These are phyloP conservation scores for Panthera tigris DNA, from an alignment of 2,113 vertebrate species.

Conservation along the genomic window DNA sequence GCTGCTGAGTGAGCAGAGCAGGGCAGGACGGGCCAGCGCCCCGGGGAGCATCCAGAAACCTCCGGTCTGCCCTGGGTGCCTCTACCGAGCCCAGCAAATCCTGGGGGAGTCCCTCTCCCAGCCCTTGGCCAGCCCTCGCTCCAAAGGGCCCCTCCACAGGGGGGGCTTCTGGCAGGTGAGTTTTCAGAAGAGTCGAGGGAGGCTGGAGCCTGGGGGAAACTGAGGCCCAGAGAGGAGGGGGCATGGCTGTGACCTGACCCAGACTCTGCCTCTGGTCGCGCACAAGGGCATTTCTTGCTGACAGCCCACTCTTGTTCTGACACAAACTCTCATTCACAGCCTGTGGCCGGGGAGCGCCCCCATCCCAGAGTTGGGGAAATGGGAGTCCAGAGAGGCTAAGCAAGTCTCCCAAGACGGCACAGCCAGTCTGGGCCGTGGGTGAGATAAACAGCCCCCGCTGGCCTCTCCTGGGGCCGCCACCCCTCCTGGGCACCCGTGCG, in stretches of 20 bases:
- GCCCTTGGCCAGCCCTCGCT: background rate
- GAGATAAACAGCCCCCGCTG: background rate
- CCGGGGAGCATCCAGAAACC: background rate
- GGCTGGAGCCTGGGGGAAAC: background rate
- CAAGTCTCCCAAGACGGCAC: background rate
- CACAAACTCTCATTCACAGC: background rate
- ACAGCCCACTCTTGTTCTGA: background rate
- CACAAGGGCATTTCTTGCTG: background rate
- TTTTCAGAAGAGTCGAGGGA: background rate
- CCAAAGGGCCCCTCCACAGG: accelerated
- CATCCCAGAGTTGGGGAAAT: background rate
- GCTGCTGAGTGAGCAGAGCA: background rate
- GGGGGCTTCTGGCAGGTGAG: background rate
- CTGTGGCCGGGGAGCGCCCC: background rate
- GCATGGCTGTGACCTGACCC: background rate
- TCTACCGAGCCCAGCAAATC: background rate
- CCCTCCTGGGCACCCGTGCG: accelerated
- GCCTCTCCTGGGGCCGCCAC: background rate
- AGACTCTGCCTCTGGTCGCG: background rate
- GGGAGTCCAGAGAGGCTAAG: background rate
- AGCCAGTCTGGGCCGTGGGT: background rate
- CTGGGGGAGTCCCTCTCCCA: background rate
- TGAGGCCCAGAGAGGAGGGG: background rate
- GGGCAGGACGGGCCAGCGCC: background rate
- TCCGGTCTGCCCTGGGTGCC: background rate